These are phyloP conservation scores for Lucinisca nassula DNA, from an alignment of 2,888 invertebrate genomes.

Conservation along the genomic window DNA sequence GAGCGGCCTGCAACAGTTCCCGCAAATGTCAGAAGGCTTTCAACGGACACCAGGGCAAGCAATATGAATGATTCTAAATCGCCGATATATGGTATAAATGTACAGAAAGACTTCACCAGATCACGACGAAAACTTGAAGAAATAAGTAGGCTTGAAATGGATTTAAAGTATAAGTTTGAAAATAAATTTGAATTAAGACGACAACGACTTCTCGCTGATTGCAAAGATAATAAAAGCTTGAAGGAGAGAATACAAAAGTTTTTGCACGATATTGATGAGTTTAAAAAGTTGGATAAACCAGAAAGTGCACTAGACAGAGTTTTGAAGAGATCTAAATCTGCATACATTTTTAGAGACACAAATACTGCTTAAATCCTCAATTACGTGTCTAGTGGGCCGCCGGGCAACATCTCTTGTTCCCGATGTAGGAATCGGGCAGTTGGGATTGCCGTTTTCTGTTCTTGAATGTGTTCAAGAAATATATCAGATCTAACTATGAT, in stretches of 20 bases:
- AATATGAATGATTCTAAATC: slow-evolving; percentile 41
- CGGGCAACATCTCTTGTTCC: no score
- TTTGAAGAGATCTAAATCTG: slow-evolving; percentile 46
- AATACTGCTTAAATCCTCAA: not conserved
- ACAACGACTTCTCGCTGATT: slow-evolving; percentile 51
- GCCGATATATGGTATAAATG: slow-evolving; percentile 64
- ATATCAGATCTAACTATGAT: no score
- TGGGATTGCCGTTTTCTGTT: no score
- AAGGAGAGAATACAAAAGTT: slow-evolving; percentile 61
- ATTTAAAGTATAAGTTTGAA: slow-evolving; percentile 64
- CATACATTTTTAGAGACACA: slow-evolving; percentile 10
- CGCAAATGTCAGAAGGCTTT: slow-evolving; percentile 10
- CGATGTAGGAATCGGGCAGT: no score
- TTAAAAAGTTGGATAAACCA: slow-evolving; percentile 57
- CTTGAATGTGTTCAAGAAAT: no score
- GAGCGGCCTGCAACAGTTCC: slow-evolving; percentile 43
- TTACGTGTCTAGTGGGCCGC: no score
- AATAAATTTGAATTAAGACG: slow-evolving; percentile 68
- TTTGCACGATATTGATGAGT: slow-evolving; percentile 67
- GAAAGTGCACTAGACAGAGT: slow-evolving; percentile 56
- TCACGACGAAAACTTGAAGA: slow-evolving; percentile 70
- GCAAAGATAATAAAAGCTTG: slow-evolving; percentile 64
- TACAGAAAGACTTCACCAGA: slow-evolving; percentile 64
- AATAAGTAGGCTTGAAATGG: slow-evolving; percentile 70
- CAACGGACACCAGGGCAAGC: slow-evolving; percentile 13